Evolutionary conservation across 2,797 vertebrate species (phyloP), one percentile per base, ranked within the genome.

Genomic region (Cheracebus regulus): DNA sequence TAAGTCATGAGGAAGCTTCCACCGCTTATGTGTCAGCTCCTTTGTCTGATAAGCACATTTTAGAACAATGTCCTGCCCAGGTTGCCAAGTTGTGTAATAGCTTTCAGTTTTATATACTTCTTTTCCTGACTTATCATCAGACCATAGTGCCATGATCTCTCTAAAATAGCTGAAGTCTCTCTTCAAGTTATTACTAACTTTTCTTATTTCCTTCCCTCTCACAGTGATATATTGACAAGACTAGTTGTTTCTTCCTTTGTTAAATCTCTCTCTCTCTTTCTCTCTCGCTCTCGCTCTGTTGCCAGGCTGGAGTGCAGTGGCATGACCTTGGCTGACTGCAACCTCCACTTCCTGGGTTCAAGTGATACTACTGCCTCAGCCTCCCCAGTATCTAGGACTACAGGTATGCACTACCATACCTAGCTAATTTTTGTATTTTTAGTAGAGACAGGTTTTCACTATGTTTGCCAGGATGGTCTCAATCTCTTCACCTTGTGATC

Each of bases 91-190:
- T 95, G 30, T 17, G 1, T 52, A 92, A 86, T 30, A 67, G 15
- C 28, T 58, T 84, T 93, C 28, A 39, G 73, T 57, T 95, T 80
- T 88, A 14, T 87, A 15, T 39, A 22, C 48, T 78, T n/a, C 11
- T 90, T 76, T 95, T 73, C n/a, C 48, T 96, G 36, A 78, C 26
- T 94, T 90, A 44, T 13, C 44, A 64, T 95, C 22, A 94, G 76
- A 14, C 24, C 26, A 4, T n/a, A 80, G 22, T 81, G 4, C 10
- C 39, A 52, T 93, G 39, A 41, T 92, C 46, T 92, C 46, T 48
- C 72, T 92, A 90, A 86, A 85, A 94, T 64, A 84, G 26, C 61
- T 83, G 64, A 89, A 84, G 6, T 36, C 24, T 73, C 70, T 78
- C 58, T 30, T 90, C 24, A 75, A 39, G 4, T 94, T 72, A 57